Evolutionary conservation across 2,888 invertebrate genomes (phyloP).

Genomic region (Amblyteles armatorius): DNA sequence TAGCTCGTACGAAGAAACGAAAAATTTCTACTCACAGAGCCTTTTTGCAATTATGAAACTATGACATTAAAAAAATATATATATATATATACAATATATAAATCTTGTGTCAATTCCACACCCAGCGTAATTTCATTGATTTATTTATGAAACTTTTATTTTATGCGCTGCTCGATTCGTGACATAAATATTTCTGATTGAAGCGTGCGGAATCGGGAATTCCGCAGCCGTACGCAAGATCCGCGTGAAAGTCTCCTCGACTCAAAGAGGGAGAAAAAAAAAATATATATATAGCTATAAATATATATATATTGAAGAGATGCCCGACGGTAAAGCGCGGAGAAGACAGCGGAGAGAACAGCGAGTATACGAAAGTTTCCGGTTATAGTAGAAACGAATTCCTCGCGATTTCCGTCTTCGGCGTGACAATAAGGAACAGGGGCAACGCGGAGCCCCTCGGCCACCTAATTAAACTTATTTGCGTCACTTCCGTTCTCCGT

Average conservation of each 20-base stretch:
- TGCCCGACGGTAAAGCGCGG: background rate
- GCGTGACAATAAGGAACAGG: conserved; percentile 55
- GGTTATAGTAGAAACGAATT: conserved; percentile 49
- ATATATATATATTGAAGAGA: too few species aligned
- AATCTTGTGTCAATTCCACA: too few species aligned
- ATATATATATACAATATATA: too few species aligned
- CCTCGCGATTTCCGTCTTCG: conserved; percentile 51
- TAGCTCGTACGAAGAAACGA: background rate
- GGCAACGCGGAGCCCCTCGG: conserved; percentile 43
- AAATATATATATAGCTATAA: too few species aligned
- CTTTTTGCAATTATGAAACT: too few species aligned
- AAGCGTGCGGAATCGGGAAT: background rate
- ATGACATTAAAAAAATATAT: too few species aligned
- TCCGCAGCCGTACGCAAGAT: background rate
- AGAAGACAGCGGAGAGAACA: background rate
- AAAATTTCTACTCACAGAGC: too few species aligned
- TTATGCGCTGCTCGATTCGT: background rate
- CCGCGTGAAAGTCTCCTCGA: background rate
- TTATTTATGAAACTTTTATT: background rate
- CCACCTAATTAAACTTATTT: conserved; percentile 60
- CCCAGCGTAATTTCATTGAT: background rate
- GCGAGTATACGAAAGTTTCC: conserved; percentile 42
- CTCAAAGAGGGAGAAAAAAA: too few species aligned
- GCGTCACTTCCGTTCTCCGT: conserved; percentile 12
- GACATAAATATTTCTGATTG: background rate